phyloP scores from a whole-genome alignment of 2,113 vertebrate genomes.

The Oncorhynchus nerka region DNA sequence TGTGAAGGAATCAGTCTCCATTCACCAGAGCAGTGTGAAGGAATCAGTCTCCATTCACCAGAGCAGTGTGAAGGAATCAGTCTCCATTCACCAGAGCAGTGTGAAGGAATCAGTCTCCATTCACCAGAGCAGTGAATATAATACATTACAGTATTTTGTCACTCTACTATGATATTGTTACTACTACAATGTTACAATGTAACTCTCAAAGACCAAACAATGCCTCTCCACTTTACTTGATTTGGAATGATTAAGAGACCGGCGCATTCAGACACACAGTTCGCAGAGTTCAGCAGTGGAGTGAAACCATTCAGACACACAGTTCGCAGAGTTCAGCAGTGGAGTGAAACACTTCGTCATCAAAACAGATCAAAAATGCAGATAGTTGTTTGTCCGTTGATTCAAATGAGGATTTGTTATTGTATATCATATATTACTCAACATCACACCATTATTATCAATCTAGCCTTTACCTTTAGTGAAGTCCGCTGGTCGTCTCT shows the following conservation, averaged over 20 bases:
- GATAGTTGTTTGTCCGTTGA: neutral
- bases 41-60: no score
- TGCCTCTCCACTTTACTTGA: neutral
- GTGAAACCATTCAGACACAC: neutral
- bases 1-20: no score
- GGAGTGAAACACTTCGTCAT: neutral
- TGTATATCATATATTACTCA: neutral
- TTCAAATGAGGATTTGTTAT: neutral
- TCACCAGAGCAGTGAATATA: no score
- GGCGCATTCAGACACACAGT: neutral
- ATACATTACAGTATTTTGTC: no score
- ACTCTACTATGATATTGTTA: neutral
- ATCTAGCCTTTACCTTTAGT: constrained; percentile 27
- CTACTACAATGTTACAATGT: neutral
- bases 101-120: no score
- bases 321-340: neutral
- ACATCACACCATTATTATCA: neutral
- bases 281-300: neutral
- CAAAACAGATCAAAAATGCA: neutral
- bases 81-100: no score
- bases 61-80: no score
- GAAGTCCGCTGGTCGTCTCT: constrained; percentile 30
- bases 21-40: no score
- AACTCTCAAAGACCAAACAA: neutral
- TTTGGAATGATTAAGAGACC: neutral